Evolutionary conservation across 2,797 vertebrate genomes (phyloP), one percentile per base, ranked within the genome.

Genomic region (Urophycis tenuis): DNA sequence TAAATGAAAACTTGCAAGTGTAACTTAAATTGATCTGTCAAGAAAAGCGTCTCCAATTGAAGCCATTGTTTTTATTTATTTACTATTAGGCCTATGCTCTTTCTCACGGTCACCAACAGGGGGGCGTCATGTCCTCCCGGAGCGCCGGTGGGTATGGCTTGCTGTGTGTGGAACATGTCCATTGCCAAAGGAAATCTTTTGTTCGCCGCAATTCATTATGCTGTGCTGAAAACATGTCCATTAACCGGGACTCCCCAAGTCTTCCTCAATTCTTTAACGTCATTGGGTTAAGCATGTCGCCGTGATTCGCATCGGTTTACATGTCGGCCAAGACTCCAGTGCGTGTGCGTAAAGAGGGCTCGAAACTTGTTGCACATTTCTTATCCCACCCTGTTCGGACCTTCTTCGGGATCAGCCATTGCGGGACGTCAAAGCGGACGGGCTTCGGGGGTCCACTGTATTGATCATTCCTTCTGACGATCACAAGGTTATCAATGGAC

Each of bases 331-430:
- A 53, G 19, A 53, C 19, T 22, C 45, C 45, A 53, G 45, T n/a
- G 22, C 25, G n/a, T n/a, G 22, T 60, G 53, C n/a, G 8, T 60
- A n/a, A 60, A 25, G 53, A 60, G n/a, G 19, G 17, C 19, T 53
- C 19, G 3, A 60, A 60, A 60, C 53, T 82, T 81, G 67, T 80
- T 81, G 71, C 74, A 2, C 72, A 34, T 82, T 81, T 19, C 19
- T 64, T 6, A 0, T 49, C 39, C 67, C 35, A 53, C 45, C 19
- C 45, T 22, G 45, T 15, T 1, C 45, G 32, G n/a, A 14, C 77
- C 22, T 45, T 75, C 79, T 69, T 69, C 67, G 5, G 1, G 77
- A 73, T 82, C 82, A 73, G 83, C 81, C 83, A 67, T 80, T 72
- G 85, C 53, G 79, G 79, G 75, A 74, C 72, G 77, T 78, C 76